Evolutionary conservation across 1,140 invertebrate genomes (phyloP).

Genomic region (Brachionus manjavacas): DNA sequence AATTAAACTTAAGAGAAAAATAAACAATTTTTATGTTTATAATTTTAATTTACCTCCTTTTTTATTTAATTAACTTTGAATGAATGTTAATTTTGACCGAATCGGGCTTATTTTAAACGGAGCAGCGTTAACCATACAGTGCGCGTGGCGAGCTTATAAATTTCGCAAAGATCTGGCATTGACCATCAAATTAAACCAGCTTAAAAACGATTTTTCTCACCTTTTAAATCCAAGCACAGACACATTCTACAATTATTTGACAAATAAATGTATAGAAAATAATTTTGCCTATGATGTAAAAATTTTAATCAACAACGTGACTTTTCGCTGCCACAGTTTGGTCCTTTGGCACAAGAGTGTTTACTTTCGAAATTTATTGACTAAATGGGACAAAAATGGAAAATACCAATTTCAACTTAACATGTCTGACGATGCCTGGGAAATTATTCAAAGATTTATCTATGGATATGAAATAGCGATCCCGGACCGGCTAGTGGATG

Average conservation of each 20-base stretch:
- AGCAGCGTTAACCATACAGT: slow-evolving; percentile 6
- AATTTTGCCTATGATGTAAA: slow-evolving; percentile 9
- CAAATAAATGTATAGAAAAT: background rate
- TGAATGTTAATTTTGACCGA: background rate
- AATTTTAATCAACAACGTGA: background rate
- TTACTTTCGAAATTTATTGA: slow-evolving; percentile 12
- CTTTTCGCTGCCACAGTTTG: background rate
- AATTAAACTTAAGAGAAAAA: background rate
- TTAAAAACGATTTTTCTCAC: background rate
- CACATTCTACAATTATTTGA: background rate
- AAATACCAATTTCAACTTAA: background rate
- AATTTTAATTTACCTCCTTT: slow-evolving; percentile 32
- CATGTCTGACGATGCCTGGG: background rate
- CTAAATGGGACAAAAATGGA: background rate
- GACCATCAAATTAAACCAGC: background rate
- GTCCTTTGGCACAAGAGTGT: background rate
- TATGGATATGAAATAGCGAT: background rate
- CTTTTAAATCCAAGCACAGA: background rate
- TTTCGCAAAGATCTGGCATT: background rate
- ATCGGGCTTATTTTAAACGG: background rate
- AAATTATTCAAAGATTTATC: slow-evolving; percentile 15
- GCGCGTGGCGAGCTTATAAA: background rate
- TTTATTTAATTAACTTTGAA: background rate
- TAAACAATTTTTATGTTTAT: background rate
- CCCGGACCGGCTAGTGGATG: background rate